Conservation (phyloP, 2,888 invertebrate genomes). For the Invenusta paracnida region DNA sequence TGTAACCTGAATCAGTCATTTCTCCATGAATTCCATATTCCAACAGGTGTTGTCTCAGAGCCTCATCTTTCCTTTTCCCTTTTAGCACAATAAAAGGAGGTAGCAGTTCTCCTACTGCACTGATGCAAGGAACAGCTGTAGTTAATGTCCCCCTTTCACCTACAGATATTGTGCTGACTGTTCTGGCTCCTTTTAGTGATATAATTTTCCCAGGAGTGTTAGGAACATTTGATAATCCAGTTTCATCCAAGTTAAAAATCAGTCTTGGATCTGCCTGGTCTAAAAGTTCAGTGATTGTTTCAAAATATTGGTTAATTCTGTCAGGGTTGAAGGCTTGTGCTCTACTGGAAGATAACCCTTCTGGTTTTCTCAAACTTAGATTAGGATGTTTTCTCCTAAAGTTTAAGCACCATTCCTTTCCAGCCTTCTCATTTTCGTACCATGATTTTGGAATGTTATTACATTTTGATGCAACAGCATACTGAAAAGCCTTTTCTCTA, state of each 20-base stretch:
- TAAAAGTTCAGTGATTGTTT: neutral
- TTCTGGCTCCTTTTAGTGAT: neutral
- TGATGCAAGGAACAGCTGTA: neutral
- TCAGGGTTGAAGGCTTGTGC: neutral
- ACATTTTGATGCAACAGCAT: neutral
- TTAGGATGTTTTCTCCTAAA: neutral
- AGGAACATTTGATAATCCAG: neutral
- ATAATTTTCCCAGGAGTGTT: neutral
- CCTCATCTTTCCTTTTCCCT: neutral
- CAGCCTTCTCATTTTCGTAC: neutral
- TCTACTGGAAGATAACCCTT: neutral
- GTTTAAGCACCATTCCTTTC: neutral
- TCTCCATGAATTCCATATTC: neutral
- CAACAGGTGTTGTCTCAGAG: neutral
- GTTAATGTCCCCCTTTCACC: neutral
- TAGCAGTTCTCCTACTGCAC: neutral
- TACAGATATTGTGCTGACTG: neutral
- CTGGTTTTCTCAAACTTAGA: neutral
- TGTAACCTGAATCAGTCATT: neutral
- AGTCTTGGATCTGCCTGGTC: neutral
- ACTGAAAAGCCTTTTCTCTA: neutral
- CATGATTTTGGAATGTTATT: neutral
- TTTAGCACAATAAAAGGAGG: neutral
- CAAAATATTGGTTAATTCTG: neutral
- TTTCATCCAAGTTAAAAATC: neutral